Evolutionary conservation across 2,888 invertebrate species (phyloP), one percentile per base, ranked within the genome.

Genomic region (Trisateles emortualis): DNA sequence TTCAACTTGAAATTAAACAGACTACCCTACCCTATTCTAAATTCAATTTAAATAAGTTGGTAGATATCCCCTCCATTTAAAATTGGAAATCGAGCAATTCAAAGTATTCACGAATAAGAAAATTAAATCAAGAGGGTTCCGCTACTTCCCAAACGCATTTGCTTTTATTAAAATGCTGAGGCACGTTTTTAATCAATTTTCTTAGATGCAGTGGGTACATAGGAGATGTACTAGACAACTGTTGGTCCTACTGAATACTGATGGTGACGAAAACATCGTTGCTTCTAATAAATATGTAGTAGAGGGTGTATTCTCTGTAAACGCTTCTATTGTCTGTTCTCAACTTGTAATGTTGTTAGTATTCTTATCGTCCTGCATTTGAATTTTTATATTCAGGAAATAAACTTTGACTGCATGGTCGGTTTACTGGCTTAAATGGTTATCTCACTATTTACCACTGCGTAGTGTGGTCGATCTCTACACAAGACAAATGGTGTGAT

Each of bases 161-260:
- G 56, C 64, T 60, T 66, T 67, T 67, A 76, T 78, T 75, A 53
- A 68, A 77, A 81, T 82, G 76, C 79, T 64, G 49, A 58, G 64
- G 64, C 81, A 79, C 81, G 81, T 74, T 70, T 80, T 75, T 73
- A 79, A 78, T 76, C 74, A 74, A 70, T 72, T 70, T 65, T 51
- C 55, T 63, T 43, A 43, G 60, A 57, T 68, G 52, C 46, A 55
- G 40, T 29, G 30, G 26, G 40, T 35, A 14, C 19, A 1, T 26
- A 8, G 8, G 26, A 8, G 26, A 4, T 8, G n/a, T 26, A 6
- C 26, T 26, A 26, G 26, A 8, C 26, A 26, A 6, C 26, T 26
- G 26, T 8, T 26, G 9, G 8, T 8, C 8, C 26, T 26, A 26
- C 26, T 8, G 9, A 8, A 1, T n/a, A n/a, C 1, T 8, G 9